These are phyloP conservation scores for Colinus virginianus DNA, from an alignment of 2,113 vertebrate genomes.

Conservation along the genomic window DNA sequence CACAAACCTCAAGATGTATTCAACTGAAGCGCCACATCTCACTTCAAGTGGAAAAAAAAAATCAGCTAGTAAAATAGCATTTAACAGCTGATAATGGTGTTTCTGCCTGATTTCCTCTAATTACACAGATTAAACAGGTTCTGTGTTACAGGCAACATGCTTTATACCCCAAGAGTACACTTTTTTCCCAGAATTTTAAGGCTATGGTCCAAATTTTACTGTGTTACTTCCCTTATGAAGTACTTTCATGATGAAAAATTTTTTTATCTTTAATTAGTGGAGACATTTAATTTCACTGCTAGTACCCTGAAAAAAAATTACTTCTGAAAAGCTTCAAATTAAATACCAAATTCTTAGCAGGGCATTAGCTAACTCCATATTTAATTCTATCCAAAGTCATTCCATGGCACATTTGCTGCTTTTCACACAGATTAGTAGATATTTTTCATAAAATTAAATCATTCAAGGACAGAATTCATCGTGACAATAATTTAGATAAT, in stretches of 20 bases:
- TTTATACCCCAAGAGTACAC: conserved; percentile 53
- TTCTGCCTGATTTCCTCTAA: conserved; percentile 75
- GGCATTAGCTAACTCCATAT: neutral
- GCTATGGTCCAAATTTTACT: conserved; percentile 25
- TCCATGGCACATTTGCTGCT: neutral
- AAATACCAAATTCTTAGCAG: neutral
- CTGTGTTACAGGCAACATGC: conserved; percentile 69
- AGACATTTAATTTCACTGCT: neutral
- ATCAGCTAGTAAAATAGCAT: conserved; percentile 57
- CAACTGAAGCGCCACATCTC: conserved; percentile 70
- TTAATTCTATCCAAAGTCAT: neutral
- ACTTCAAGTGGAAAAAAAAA: conserved; percentile 71
- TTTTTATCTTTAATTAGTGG: neutral
- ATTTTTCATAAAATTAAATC: neutral
- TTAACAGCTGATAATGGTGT: conserved; percentile 75
- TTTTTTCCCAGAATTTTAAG: conserved; percentile 58
- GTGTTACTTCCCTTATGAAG: too few species aligned
- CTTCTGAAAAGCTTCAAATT: neutral
- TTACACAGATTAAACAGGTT: conserved; percentile 67
- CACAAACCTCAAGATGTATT: conserved; percentile 63
- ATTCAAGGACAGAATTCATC: neutral
- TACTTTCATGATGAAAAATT: neutral
- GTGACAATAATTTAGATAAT: neutral
- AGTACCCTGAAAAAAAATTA: neutral
- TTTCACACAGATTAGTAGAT: neutral